Evolutionary conservation across 2,113 vertebrate genomes (phyloP).

Genomic region (Odocoileus virginianus): DNA sequence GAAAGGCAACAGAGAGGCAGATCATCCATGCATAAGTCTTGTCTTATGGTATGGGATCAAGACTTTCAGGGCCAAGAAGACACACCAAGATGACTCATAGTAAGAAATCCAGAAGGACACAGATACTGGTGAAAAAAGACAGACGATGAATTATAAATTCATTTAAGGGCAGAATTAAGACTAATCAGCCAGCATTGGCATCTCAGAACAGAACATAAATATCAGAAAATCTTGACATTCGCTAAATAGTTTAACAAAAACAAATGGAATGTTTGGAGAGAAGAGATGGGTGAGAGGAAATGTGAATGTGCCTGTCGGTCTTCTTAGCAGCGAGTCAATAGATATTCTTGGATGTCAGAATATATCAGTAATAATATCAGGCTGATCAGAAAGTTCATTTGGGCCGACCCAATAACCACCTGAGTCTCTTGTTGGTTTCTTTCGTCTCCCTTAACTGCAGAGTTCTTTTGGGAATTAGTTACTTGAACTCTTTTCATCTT

Average conservation of each 20-base stretch:
- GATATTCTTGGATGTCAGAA: neutral
- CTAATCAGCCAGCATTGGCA: neutral
- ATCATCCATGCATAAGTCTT: fast-evolving
- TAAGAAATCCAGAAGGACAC: neutral
- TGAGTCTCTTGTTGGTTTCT: neutral
- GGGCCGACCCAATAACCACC: neutral
- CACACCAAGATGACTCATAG: neutral
- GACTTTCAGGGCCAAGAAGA: neutral
- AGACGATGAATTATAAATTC: neutral
- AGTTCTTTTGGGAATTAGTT: neutral
- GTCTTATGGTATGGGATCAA: neutral
- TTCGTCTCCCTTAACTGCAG: neutral
- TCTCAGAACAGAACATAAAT: neutral
- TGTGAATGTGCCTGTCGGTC: neutral
- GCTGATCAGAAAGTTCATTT: neutral
- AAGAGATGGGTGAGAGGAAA: too few species aligned
- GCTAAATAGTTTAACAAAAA: neutral
- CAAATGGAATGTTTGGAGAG: neutral
- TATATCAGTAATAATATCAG: neutral
- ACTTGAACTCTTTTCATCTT: neutral
- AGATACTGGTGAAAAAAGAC: neutral
- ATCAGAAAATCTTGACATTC: neutral
- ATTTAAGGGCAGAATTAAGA: neutral
- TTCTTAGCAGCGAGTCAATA: neutral
- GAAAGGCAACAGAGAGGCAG: neutral